Percentiles rank a stretch among this genome's conserved stretches.
Evolutionary conservation across 2,797 vertebrate genomes (phyloP).

Genomic region (Glyptemys insculpta): DNA sequence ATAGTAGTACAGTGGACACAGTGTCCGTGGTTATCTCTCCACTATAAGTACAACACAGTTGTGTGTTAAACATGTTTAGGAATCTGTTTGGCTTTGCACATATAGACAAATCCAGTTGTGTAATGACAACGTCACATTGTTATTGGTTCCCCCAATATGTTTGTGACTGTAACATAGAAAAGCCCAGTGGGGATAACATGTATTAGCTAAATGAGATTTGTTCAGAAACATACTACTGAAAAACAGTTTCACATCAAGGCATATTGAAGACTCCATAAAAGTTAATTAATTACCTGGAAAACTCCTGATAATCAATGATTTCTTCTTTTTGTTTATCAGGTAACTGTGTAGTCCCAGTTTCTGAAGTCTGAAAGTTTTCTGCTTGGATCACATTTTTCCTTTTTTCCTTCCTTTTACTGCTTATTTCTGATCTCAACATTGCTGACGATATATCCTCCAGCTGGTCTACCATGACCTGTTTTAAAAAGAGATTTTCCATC

Average conservation of each 20-base stretch:
- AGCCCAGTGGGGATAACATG: neutral
- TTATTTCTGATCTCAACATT: conserved; percentile 48
- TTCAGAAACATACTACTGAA: neutral
- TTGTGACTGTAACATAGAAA: neutral
- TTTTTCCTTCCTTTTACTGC: conserved; percentile 74
- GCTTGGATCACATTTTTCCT: conserved; percentile 58
- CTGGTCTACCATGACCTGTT: conserved; percentile 29
- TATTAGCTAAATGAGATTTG: neutral
- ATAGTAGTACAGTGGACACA: neutral
- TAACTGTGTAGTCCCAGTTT: conserved; percentile 24
- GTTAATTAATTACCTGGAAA: conserved; percentile 66
- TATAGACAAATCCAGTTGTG: neutral
- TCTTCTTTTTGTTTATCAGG: conserved; percentile 75
- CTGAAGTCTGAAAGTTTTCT: conserved; percentile 64
- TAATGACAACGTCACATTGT: neutral
- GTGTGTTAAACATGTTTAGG: neutral
- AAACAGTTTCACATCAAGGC: neutral
- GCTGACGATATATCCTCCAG: conserved; percentile 37
- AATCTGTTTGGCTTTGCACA: neutral
- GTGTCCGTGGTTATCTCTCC: neutral
- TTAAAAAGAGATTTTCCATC: conserved; percentile 12
- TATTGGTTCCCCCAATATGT: accelerated
- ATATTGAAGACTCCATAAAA: neutral
- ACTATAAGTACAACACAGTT: neutral
- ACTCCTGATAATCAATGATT: conserved; percentile 44